phyloP scores from a whole-genome alignment of 2,797 vertebrate genomes.

The Sebastes hopkinsi region DNA sequence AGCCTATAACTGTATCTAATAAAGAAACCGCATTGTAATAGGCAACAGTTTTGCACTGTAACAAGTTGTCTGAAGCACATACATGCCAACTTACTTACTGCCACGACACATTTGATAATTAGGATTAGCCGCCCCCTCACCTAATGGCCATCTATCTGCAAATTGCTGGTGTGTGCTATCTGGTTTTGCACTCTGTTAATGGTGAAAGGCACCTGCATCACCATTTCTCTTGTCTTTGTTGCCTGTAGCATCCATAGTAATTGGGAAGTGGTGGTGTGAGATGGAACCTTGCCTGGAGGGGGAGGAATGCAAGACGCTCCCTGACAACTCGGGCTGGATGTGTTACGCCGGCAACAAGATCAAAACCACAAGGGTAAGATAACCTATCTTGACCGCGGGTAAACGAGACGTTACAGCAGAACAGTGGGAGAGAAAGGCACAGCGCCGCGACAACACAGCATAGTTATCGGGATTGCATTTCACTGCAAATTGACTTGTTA shows the following conservation, averaged over 20 bases:
- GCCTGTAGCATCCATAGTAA: constrained; percentile 88
- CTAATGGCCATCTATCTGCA: constrained; percentile 1
- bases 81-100: not conserved
- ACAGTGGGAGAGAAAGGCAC: constrained; percentile 23
- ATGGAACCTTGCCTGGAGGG: constrained; percentile 99
- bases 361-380: constrained; percentile 99
- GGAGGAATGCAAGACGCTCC: constrained; percentile 98
- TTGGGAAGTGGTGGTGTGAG: constrained; percentile 99
- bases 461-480: constrained; percentile 17
- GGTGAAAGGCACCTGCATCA: constrained; percentile 42
- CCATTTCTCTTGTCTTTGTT: constrained; percentile 61
- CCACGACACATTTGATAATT: constrained; percentile 5
- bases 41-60: not conserved
- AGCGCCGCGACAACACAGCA: not conserved
- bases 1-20: constrained; percentile 20
- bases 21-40: not conserved
- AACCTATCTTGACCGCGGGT: constrained; percentile 58
- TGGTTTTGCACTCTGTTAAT: constrained; percentile 28
- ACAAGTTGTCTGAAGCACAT: not conserved
- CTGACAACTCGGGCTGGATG: constrained; percentile 99
- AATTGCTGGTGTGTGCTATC: not conserved
- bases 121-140: not conserved
- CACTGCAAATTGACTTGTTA: constrained; percentile 38
- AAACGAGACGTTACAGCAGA: constrained; percentile 28
- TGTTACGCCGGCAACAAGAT: constrained; percentile 99